phyloP scores from a whole-genome alignment of 2,113 vertebrate genomes.

The Anas platyrhynchos region DNA sequence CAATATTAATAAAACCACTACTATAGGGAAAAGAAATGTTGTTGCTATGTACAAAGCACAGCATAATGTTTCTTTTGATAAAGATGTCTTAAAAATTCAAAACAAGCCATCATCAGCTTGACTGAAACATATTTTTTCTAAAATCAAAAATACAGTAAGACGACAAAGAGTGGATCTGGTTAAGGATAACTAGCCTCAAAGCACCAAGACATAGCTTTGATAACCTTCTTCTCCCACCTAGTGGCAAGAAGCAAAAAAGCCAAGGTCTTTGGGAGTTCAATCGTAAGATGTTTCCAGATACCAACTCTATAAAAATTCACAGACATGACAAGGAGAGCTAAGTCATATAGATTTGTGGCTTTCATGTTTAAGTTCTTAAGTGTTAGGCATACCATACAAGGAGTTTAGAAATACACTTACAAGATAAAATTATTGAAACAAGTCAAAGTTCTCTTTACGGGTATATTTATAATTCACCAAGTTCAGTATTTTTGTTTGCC shows the following conservation, averaged over 20 bases:
- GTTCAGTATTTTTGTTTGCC: background rate
- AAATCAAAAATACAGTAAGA: background rate
- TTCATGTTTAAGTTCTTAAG: background rate
- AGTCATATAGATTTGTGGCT: background rate
- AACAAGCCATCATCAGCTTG: background rate
- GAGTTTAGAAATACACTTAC: background rate
- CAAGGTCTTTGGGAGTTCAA: slow-evolving; percentile 1
- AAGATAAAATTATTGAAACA: background rate
- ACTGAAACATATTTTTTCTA: background rate
- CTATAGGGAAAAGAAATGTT: background rate
- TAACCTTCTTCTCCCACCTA: slow-evolving; percentile 83
- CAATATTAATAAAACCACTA: background rate
- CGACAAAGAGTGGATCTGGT: background rate
- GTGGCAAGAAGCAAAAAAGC: slow-evolving; percentile 75
- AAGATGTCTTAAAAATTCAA: background rate
- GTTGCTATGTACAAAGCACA: background rate
- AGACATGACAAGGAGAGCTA: background rate
- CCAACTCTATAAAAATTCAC: background rate
- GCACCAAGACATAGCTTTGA: slow-evolving; percentile 48
- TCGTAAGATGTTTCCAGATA: background rate
- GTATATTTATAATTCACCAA: background rate
- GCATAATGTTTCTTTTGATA: background rate
- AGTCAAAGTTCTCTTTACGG: background rate
- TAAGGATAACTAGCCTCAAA: background rate
- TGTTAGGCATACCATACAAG: background rate